Evolutionary conservation across 2,113 vertebrate genomes (phyloP), one percentile per base, ranked within the genome.

Genomic region (Lichenostomus cassidix): DNA sequence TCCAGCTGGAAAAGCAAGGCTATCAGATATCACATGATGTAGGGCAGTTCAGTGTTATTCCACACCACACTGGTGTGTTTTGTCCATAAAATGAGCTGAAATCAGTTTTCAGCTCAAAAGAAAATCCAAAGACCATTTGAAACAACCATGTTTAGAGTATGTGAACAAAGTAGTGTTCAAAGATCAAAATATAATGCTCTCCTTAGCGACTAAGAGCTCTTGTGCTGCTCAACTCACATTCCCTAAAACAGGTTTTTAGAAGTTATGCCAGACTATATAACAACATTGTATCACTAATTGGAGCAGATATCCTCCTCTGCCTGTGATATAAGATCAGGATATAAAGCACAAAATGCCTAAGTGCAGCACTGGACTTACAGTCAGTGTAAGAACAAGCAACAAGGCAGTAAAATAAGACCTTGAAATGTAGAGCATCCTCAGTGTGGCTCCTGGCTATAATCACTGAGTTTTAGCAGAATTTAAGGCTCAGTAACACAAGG

Each of bases 311-410:
- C 9, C 42, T 29, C 28, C 39, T 78, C 21, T 3, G 2, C 0
- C 0, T 0, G 10, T 24, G 47, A 33, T 59, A 11, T 12, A 65
- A 39, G 2, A 1, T 21, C 56, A 78, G 50, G 20, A 28, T 47
- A 42, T 9, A 55, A 74, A 87, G 20, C 19, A 41, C 17, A 1
- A 1, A 1, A 1, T 13, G 11, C 15, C 15, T 6, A 24, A 1
- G 21, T 4, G 7, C 7, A 60, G 10, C 25, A 11, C 31, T 15
- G 44, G 37, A 29, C 33, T 68, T 16, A 14, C 5, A 46, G 18
- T 14, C 79, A 41, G 3, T 2, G 1, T 11, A 37, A 29, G 14
- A 25, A 18, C 3, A 46, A 78, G 19, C 23, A 78, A 27, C 7
- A 16, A 52, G 19, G 41, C 14, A n/a, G 33, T 15, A 47, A 74